Percentiles rank a stretch among this genome's conserved stretches.
Conservation (phyloP, 2,888 invertebrate genomes). For the Hirtodrosophila alboralis region DNA sequence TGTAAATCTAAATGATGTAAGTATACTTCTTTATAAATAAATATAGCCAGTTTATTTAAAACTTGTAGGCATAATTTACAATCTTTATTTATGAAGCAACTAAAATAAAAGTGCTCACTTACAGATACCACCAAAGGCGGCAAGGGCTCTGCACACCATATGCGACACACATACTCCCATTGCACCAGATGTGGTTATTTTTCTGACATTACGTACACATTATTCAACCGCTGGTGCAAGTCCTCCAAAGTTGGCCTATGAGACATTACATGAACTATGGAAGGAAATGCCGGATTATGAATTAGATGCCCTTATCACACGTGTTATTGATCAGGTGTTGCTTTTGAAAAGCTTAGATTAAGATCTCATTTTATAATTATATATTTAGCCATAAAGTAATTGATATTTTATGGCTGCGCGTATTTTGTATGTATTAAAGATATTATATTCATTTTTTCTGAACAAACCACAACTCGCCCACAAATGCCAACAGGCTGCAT, state of each 20-base stretch:
- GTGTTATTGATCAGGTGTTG: constrained; percentile 82
- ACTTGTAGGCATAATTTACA: no score
- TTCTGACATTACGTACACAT: constrained; percentile 81
- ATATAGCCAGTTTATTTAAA: no score
- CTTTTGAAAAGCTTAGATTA: constrained; percentile 38
- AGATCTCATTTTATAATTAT: background rate
- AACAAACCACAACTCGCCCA: constrained; percentile 51
- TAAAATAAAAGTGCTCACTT: background rate
- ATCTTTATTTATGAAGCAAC: background rate
- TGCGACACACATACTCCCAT: constrained; percentile 86
- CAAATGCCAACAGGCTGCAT: constrained; percentile 65
- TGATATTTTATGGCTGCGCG: no score
- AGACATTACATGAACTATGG: constrained; percentile 75
- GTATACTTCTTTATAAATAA: constrained; percentile 1
- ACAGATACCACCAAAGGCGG: constrained; percentile 78
- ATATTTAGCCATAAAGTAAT: no score
- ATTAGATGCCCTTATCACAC: constrained; percentile 78
- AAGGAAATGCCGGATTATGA: constrained; percentile 60
- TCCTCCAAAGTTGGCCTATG: constrained; percentile 58
- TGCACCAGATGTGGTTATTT: constrained; percentile 83
- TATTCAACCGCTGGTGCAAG: constrained; percentile 28
- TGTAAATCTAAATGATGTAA: constrained; percentile 79
- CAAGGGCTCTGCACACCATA: constrained; percentile 86
- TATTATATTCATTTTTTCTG: background rate
- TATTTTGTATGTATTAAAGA: background rate